These are phyloP conservation scores for Pontoporia blainvillei DNA, from an alignment of 2,113 vertebrate species.

Conservation along the genomic window DNA sequence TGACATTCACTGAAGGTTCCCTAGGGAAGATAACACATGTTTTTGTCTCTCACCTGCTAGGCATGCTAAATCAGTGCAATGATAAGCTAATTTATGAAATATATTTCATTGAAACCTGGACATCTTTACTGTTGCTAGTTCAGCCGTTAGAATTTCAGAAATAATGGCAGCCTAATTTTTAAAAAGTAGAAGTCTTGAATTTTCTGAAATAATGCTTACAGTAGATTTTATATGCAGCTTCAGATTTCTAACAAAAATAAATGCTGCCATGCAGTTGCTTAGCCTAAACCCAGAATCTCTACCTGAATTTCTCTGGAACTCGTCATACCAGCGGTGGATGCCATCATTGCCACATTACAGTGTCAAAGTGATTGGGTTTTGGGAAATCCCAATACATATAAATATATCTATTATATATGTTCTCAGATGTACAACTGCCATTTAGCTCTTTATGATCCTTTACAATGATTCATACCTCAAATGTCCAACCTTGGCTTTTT, in stretches of 20 bases:
- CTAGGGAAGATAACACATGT: slow-evolving; percentile 91
- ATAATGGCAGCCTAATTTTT: slow-evolving; percentile 77
- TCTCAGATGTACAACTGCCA: not conserved
- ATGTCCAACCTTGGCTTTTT: not conserved
- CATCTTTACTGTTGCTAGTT: slow-evolving; percentile 88
- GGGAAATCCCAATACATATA: not conserved
- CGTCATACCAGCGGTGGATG: slow-evolving; percentile 13
- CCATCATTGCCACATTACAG: not conserved
- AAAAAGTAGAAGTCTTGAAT: slow-evolving; percentile 60
- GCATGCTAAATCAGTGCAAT: slow-evolving; percentile 91
- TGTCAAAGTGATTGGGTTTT: slow-evolving; percentile 2
- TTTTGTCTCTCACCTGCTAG: slow-evolving; percentile 92
- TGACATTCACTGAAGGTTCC: slow-evolving; percentile 90
- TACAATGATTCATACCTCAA: not conserved
- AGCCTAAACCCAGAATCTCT: slow-evolving; percentile 65
- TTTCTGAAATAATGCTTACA: slow-evolving; percentile 64
- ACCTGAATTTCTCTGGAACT: slow-evolving; percentile 15
- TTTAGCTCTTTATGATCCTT: not conserved
- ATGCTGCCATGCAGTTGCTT: slow-evolving; percentile 40
- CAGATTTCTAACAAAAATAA: slow-evolving; percentile 61
- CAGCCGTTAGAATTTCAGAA: slow-evolving; percentile 83
- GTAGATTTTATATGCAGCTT: slow-evolving; percentile 44
- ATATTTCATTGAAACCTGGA: slow-evolving; percentile 89
- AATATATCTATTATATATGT: not conserved
- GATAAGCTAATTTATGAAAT: slow-evolving; percentile 91